These are phyloP conservation scores for Scaeva pyrastri DNA, from an alignment of 2,888 invertebrate genomes.

Conservation along the genomic window DNA sequence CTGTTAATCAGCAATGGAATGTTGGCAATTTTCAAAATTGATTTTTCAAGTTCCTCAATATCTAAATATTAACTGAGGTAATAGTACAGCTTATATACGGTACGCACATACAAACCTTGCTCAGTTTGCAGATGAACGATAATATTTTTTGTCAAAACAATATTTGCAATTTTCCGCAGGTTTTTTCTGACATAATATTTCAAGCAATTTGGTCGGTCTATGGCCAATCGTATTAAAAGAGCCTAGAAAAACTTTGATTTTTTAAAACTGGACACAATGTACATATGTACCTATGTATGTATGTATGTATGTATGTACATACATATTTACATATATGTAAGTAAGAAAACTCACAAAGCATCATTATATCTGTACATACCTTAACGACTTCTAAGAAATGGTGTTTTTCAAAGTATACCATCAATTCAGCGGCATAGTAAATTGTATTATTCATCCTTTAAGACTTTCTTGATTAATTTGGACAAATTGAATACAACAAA, in stretches of 20 bases:
- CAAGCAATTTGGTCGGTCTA: constrained; percentile 60
- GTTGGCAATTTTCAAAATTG: constrained; percentile 37
- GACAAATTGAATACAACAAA: too few relatives aligned
- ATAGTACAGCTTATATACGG: neutral
- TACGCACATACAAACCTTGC: constrained; percentile 48
- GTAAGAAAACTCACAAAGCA: too few relatives aligned
- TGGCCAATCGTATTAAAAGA: constrained; percentile 53
- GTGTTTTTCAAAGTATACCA: constrained; percentile 82
- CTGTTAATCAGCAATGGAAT: constrained; percentile 64
- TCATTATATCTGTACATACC: constrained; percentile 55
- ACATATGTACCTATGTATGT: too few relatives aligned
- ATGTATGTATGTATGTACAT: neutral
- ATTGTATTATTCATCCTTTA: constrained; percentile 45
- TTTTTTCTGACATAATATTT: constrained; percentile 63
- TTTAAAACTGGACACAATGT: too few relatives aligned
- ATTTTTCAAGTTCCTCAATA: constrained; percentile 5
- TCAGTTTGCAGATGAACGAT: constrained; percentile 57
- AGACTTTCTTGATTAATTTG: too few relatives aligned
- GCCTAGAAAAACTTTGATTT: constrained; percentile 43
- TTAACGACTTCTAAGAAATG: constrained; percentile 80
- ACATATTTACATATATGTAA: neutral
- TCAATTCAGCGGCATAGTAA: constrained; percentile 79
- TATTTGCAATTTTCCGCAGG: constrained; percentile 62
- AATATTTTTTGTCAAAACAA: constrained; percentile 52
- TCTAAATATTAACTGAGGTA: constrained; percentile 35